Conservation (phyloP, 37 sponge, comb jelly and placozoan species). For the Sycon ciliatum region DNA sequence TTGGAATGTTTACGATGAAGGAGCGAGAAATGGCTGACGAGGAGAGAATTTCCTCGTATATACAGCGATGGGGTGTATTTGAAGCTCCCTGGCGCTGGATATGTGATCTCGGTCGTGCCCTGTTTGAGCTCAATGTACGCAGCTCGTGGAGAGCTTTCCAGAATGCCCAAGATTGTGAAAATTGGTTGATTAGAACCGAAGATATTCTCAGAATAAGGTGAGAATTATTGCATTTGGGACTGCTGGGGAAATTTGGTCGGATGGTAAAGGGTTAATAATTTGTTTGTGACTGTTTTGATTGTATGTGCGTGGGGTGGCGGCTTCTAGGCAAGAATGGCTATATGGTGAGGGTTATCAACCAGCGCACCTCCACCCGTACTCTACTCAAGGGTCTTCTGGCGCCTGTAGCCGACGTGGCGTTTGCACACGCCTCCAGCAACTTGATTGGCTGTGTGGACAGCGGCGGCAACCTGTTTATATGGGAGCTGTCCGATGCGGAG, state of each 20-base stretch:
- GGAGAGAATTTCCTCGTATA: too few relatives aligned
- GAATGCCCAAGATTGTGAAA: too few relatives aligned
- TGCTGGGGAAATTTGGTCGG: background rate
- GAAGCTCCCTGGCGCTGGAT: too few relatives aligned
- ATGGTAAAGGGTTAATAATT: background rate
- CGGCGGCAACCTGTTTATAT: constrained; percentile 63
- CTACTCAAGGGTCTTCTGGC: constrained; percentile 57
- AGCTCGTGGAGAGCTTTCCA: too few relatives aligned
- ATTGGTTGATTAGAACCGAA: too few relatives aligned
- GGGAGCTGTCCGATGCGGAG: constrained; percentile 40
- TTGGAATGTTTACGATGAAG: too few relatives aligned
- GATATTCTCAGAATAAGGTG: too few relatives aligned
- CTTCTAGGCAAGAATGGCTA: constrained; percentile 47
- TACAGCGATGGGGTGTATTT: too few relatives aligned
- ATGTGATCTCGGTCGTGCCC: too few relatives aligned
- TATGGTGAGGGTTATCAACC: constrained; percentile 65
- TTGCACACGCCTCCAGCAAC: constrained; percentile 47
- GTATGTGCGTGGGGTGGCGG: too few relatives aligned
- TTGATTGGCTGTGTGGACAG: constrained; percentile 67
- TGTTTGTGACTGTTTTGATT: background rate
- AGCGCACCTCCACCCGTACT: constrained; percentile 35
- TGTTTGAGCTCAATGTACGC: too few relatives aligned
- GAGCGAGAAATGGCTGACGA: too few relatives aligned
- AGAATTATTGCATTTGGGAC: background rate
- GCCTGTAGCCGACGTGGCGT: constrained; percentile 59